A percentile compares a stretch with the other conserved stretches of the same genome.
phyloP scores from a whole-genome alignment of 30 jellyfish, hydroid and myxozoan species.

The Pseudorhiza aurosa region DNA sequence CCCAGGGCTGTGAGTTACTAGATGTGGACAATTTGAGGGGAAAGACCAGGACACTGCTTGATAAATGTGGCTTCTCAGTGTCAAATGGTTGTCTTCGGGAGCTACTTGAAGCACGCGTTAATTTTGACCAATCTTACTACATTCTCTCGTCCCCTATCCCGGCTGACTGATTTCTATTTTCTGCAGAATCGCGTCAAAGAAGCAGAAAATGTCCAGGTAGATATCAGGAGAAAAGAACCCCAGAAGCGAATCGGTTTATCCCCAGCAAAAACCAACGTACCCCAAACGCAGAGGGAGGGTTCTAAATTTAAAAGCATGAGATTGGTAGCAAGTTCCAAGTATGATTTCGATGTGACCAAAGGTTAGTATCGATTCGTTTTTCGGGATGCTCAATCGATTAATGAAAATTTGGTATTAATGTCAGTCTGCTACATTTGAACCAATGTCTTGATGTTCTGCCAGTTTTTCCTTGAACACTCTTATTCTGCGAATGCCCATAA shows the following conservation, averaged over 20 bases:
- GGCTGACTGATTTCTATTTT: too few species aligned
- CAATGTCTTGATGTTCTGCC: background rate
- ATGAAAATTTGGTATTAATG: too few species aligned
- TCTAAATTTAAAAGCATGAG: conserved; percentile 15
- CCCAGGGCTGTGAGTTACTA: too few species aligned
- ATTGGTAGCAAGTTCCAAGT: conserved; percentile 15
- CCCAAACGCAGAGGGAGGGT: conserved; percentile 1
- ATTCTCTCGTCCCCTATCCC: too few species aligned
- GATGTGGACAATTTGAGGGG: too few species aligned
- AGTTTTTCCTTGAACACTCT: background rate
- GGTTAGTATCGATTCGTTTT: background rate
- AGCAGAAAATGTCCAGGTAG: background rate
- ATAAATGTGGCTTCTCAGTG: too few species aligned
- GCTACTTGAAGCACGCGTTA: too few species aligned
- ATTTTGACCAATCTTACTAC: too few species aligned
- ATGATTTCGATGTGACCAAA: conserved; percentile 21
- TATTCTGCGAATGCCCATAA: background rate
- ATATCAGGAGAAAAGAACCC: background rate
- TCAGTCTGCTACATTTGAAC: background rate
- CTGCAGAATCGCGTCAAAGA: background rate
- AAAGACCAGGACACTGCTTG: too few species aligned
- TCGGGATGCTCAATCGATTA: background rate
- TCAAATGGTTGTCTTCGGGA: too few species aligned
- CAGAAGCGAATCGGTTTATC: conserved; percentile 40
- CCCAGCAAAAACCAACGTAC: conserved; percentile 30